phyloP scores from a whole-genome alignment of 2,113 vertebrate species.

The Elgaria multicarinata region DNA sequence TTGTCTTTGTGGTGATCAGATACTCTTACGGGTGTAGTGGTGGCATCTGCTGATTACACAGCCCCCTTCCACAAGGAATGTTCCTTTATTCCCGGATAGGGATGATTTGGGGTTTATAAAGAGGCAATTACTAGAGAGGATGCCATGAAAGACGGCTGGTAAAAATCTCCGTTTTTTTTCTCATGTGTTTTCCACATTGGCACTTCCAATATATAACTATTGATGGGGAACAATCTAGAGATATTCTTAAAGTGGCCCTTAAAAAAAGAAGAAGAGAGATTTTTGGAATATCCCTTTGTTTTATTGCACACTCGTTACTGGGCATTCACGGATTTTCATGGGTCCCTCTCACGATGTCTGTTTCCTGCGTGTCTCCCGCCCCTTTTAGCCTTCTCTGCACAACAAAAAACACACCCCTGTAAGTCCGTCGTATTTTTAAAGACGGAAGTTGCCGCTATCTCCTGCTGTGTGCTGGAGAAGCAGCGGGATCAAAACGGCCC shows the following conservation, averaged over 20 bases:
- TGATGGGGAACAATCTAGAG: background rate
- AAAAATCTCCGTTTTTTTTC: background rate
- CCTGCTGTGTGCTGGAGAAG: no score
- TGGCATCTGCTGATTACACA: background rate
- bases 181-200: background rate
- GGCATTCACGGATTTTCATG: no score
- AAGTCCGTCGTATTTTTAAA: no score
- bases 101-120: background rate
- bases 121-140: background rate
- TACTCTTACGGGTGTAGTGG: background rate
- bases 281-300: background rate
- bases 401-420: no score
- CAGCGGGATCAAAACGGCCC: no score
- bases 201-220: background rate
- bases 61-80: background rate
- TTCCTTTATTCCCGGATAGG: background rate
- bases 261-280: background rate
- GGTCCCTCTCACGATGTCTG: no score
- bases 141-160: background rate
- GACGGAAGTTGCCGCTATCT: no score
- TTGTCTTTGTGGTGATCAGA: background rate
- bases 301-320: no score
- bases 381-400: no score
- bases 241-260: background rate
- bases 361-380: no score